Conservation (phyloP, 2,888 invertebrate genomes). For the Pachydiplax longipennis region DNA sequence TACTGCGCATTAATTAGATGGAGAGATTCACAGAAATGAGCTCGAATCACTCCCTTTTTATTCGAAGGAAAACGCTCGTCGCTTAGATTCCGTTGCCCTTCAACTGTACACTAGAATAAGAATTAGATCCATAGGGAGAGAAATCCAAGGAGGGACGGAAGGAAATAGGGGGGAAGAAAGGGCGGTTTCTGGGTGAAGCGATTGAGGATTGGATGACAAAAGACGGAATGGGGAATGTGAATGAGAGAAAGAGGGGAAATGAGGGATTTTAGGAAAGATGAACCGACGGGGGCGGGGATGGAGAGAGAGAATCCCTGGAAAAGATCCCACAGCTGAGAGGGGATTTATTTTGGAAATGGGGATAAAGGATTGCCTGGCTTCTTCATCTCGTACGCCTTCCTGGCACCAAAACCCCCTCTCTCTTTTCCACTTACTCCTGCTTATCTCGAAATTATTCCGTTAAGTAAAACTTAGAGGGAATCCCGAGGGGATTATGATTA, state of each 20-base stretch:
- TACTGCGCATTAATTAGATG: too few relatives aligned
- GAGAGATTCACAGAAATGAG: too few relatives aligned
- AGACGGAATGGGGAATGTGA: neutral
- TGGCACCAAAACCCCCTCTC: neutral
- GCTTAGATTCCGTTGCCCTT: too few relatives aligned
- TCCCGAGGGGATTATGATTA: too few relatives aligned
- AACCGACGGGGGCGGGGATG: neutral
- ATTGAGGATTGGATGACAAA: neutral
- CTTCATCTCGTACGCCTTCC: neutral
- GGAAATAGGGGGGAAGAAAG: neutral
- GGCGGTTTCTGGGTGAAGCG: neutral
- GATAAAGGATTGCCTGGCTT: neutral
- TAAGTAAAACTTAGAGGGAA: too few relatives aligned
- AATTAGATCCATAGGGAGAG: neutral
- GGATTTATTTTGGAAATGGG: neutral
- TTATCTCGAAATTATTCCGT: too few relatives aligned
- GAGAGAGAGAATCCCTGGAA: neutral
- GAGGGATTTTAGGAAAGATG: neutral
- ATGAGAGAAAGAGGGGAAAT: neutral
- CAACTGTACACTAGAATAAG: neutral
- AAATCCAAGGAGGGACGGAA: neutral
- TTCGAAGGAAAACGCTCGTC: too few relatives aligned
- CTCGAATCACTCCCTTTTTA: too few relatives aligned
- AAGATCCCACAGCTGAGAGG: neutral
- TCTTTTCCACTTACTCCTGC: too few relatives aligned